Evolutionary conservation across 1,140 invertebrate species (phyloP).

Genomic region (Ephestia elutella): DNA sequence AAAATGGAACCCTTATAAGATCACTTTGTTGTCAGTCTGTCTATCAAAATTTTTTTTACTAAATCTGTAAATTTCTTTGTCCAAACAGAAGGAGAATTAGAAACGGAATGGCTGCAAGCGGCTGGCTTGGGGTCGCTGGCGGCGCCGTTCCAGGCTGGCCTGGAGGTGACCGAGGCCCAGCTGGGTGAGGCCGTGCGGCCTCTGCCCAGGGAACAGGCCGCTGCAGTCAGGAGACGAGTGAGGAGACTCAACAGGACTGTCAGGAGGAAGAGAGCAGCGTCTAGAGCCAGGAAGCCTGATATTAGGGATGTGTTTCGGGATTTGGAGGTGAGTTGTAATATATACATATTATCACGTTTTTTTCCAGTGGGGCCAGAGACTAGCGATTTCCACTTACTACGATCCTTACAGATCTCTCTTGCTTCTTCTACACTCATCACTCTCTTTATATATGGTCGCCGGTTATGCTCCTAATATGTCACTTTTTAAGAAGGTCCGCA

Average conservation of each 20-base stretch:
- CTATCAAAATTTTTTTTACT: too few species aligned
- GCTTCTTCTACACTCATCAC: too few species aligned
- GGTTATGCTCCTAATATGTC: too few species aligned
- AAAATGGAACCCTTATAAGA: too few species aligned
- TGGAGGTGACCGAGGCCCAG: constrained; percentile 69
- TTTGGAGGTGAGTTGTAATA: constrained; percentile 78
- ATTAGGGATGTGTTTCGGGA: constrained; percentile 87
- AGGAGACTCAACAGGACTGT: constrained; percentile 86
- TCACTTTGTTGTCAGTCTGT: too few species aligned
- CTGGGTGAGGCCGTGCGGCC: constrained; percentile 65
- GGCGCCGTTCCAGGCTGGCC: constrained; percentile 64
- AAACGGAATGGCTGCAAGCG: constrained; percentile 70
- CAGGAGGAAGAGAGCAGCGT: constrained; percentile 76
- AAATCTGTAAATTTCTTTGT: constrained; percentile 19
- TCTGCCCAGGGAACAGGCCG: constrained; percentile 79
- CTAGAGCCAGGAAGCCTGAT: constrained; percentile 79
- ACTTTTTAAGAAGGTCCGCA: too few species aligned
- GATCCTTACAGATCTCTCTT: too few species aligned
- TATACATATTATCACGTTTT: too few species aligned
- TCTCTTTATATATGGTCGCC: too few species aligned
- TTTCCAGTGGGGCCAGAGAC: too few species aligned
- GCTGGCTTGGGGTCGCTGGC: constrained; percentile 67
- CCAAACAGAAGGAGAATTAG: constrained; percentile 68
- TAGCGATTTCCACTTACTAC: too few species aligned
- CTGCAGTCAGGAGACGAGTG: constrained; percentile 85